Percentiles rank a stretch among this genome's conserved stretches.
These are phyloP conservation scores for Labrus mixtus DNA, from an alignment of 2,113 vertebrate genomes.

Conservation along the genomic window DNA sequence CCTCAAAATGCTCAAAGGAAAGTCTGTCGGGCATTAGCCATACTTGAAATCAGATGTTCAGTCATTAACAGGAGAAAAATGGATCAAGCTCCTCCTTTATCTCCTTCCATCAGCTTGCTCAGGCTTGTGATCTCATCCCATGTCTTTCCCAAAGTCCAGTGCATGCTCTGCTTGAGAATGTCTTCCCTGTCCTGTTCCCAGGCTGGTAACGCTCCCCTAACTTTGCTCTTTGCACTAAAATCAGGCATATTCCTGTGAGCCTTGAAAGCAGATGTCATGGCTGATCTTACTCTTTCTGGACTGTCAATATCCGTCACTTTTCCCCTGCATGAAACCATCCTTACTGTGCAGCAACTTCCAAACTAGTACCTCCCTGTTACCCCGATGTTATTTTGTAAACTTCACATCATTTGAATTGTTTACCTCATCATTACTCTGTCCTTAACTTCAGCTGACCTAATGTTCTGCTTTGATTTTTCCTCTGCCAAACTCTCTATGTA, in stretches of 20 bases:
- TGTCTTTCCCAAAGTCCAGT: conserved; percentile 50
- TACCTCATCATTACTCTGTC: background rate
- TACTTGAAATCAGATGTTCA: conserved; percentile 57
- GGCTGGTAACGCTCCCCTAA: conserved; percentile 17
- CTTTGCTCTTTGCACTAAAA: conserved; percentile 28
- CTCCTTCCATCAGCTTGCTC: conserved; percentile 20
- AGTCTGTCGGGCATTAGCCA: conserved; percentile 46
- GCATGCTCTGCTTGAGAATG: conserved; percentile 73
- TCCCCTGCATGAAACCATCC: conserved; percentile 25
- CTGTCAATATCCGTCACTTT: conserved; percentile 11
- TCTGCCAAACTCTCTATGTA: background rate
- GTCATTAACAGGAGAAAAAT: conserved; percentile 52
- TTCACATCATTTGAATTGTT: background rate
- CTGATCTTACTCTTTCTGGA: conserved; percentile 9
- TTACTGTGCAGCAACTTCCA: too few species aligned
- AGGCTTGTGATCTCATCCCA: conserved; percentile 46
- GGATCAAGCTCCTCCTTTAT: conserved; percentile 45
- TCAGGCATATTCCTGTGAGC: conserved; percentile 29
- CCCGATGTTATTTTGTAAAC: background rate
- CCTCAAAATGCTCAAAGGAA: conserved; percentile 21
- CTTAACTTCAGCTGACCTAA: background rate
- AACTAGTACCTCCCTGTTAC: background rate
- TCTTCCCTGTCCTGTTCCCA: conserved; percentile 49
- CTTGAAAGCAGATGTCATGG: conserved; percentile 18
- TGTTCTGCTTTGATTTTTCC: background rate